A percentile compares a stretch with the other conserved stretches of the same genome.
phyloP scores from a whole-genome alignment of 64 coral and sea anemone species.

The Hydrozoanthus tunicans region DNA sequence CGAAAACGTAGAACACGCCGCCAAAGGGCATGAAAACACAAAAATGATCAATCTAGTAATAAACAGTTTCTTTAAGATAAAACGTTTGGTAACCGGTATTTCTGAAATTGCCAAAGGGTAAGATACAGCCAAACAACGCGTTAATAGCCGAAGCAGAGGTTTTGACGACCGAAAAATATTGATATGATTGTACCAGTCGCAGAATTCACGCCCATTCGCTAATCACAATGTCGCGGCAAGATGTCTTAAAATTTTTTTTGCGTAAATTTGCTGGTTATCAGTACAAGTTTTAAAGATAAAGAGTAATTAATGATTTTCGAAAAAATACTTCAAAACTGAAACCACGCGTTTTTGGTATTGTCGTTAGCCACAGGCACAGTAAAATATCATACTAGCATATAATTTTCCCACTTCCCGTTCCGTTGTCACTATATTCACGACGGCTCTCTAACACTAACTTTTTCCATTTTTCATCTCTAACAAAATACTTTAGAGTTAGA shows the following conservation, averaged over 20 bases:
- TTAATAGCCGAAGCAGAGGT: background rate
- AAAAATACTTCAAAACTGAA: background rate
- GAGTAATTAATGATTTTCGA: background rate
- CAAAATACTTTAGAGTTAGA: too few species aligned
- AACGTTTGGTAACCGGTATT: background rate
- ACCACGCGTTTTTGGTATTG: background rate
- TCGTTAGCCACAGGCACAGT: background rate
- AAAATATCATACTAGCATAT: background rate
- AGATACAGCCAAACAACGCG: background rate
- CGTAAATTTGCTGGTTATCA: background rate
- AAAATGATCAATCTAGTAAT: background rate
- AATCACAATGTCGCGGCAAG: background rate
- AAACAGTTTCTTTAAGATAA: background rate
- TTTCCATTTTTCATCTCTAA: too few species aligned
- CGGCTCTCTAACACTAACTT: too few species aligned
- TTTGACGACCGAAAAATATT: constrained; percentile 16
- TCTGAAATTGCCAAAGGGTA: background rate
- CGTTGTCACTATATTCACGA: too few species aligned
- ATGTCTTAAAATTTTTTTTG: background rate
- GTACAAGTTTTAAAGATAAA: background rate
- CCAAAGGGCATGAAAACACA: constrained; percentile 19
- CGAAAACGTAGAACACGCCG: constrained; percentile 19
- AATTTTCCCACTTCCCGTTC: too few species aligned
- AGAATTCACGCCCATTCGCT: background rate
- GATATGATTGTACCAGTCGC: background rate